Base-by-base conservation (phyloP, 2,113 vertebrate species). In the Numenius arquata region DNA sequence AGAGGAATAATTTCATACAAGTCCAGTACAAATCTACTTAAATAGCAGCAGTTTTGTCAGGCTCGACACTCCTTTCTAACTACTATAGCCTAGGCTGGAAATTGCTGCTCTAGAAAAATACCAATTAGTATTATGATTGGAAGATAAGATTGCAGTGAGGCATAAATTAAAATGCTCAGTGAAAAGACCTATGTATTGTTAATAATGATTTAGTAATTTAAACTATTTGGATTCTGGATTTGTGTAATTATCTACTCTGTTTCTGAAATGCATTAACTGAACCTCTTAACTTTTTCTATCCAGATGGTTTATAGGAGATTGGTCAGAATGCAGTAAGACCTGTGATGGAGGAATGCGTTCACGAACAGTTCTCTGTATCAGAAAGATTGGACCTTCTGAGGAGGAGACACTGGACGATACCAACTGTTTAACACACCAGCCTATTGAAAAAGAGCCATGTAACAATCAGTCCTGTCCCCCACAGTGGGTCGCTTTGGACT, bases 271-370 rank as follows among this genome's bases (percentile, higher is more conserved):
- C 22, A 19, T 90, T 94, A 68, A 75, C 62, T 88, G 52, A 85
- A 15, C 68, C 77, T 95, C 85, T 78, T 70, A 56, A 87, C 30
- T 29, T 90, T 96, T 62, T 92, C 87, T 82, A 1, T 94, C 50
- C 96, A 99, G 99, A 89, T 99, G 99, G 99, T 99, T 99, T 96
- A 99, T 99, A 30, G 99, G 99, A 12, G 99, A 99, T 96, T 99
- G 99, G 99, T 98, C 99, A 8, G 99, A 99, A 86, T 99, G 99
- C 93, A 99, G 98, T 70, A 99, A 99, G 97, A 99, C 99, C 2
- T 99, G 99, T 85, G 99, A 99, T 21, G 99, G 99, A 27, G 99
- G 99, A 29, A 98, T 94, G 58, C 98, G 99, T 70, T 98, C 98
- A 6, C 98, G 99, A 73, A 99, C 98, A 1, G 99, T 99, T 81